Evolutionary conservation across 2,888 invertebrate genomes (phyloP), one percentile per base, ranked within the genome.

Genomic region (Dasysyrphus albostriatus): DNA sequence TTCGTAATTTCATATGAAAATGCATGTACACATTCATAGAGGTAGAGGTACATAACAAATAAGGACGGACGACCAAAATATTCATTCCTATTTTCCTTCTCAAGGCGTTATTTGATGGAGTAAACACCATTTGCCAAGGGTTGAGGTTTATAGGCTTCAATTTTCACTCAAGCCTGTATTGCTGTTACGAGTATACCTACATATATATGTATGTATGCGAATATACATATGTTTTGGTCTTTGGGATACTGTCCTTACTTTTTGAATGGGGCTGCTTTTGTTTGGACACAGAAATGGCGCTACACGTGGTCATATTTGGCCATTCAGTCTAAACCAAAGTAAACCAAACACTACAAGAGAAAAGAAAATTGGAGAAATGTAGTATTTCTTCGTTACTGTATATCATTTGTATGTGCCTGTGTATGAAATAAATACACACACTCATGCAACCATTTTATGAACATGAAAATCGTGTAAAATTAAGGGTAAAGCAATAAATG

Each of bases 401-500:
- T 67, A 29, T 42, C 8, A 39, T 76, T 24, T 49, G n/a, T 42
- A 8, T 44, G 9, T 47, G 32, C 51, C 10, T 49, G 61, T 34
- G 56, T 6, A 24, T 47, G 58, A n/a, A 54, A 24, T 12, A 37
- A 29, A 44, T 16, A 14, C 47, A 76, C 54, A 51, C 42, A 16
- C 10, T 9, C 10, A 8, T 29, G 29, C 3, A 51, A 0, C 5
- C 9, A n/a, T 9, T 42, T 51, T 51, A 61, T 42, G 47, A 34
- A 70, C 69, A 85, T 49, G 63, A 70, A 78, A 74, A 74, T 77
- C 69, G 69, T 85, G 82, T 82, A 82, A 82, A 82, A 78, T 74
- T 82, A 77, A 73, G 85, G 69, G 42, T 51, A 70, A 70, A 82
- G 74, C 85, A 74, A 87, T 83, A 87, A 87, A 83, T 83, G 78